These are phyloP conservation scores for Myxocyprinus asiaticus DNA, from an alignment of 2,113 vertebrate genomes.

Conservation along the genomic window DNA sequence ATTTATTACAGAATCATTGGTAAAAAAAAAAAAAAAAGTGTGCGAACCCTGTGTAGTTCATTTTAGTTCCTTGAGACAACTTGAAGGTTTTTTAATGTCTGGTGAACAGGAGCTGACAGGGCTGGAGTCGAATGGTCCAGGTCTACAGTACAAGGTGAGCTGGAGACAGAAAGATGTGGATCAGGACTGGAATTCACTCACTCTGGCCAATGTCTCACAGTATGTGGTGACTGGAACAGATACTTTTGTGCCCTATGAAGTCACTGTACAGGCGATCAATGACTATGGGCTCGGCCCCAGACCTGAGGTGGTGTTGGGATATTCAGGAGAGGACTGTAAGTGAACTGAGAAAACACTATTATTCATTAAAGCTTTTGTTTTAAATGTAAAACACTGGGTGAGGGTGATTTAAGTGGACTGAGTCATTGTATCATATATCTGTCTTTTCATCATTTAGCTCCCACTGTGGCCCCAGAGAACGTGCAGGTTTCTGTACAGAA, in stretches of 20 bases:
- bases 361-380: no score
- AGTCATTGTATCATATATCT: constrained; percentile 33
- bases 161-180: constrained; percentile 89
- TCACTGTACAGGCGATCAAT: constrained; percentile 92
- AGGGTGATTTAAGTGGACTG: no score
- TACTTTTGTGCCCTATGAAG: constrained; percentile 85
- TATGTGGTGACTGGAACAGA: constrained; percentile 86
- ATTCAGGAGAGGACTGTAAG: constrained; percentile 96
- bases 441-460: constrained; percentile 72
- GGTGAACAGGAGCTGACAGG: constrained; percentile 81
- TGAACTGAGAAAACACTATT: background rate
- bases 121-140: constrained; percentile 89
- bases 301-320: constrained; percentile 76
- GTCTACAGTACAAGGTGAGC: constrained; percentile 88
- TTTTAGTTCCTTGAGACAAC: background rate
- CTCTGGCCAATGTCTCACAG: constrained; percentile 85
- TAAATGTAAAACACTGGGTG: no score
- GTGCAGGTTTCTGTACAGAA: constrained; percentile 84
- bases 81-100: background rate
- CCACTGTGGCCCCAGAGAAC: constrained; percentile 83
- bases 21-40: no score
- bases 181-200: constrained; percentile 84
- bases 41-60: no score
- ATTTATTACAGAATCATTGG: no score
- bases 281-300: constrained; percentile 84